Percentiles rank a stretch among this genome's conserved stretches.
phyloP scores from a whole-genome alignment of 2,113 vertebrate species.

The Amphilophus citrinellus region DNA sequence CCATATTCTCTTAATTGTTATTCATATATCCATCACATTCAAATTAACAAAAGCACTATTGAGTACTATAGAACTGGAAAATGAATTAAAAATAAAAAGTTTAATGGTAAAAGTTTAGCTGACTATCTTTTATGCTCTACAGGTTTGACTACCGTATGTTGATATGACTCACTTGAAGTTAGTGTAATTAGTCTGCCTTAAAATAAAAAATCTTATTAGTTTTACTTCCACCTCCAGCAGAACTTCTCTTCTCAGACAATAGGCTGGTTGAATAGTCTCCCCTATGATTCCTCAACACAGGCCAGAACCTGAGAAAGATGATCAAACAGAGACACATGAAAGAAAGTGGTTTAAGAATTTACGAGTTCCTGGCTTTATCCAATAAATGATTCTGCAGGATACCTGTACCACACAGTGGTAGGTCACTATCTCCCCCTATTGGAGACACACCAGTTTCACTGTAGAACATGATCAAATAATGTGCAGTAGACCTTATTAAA shows the following conservation, averaged over 20 bases:
- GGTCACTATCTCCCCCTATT: constrained; percentile 71
- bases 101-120: constrained; percentile 1
- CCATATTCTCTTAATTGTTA: not conserved
- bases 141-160: not conserved
- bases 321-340: constrained; percentile 38
- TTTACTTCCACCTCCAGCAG: not conserved
- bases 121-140: not conserved
- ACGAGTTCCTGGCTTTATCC: not conserved
- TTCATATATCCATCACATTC: not conserved
- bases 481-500: constrained; percentile 39
- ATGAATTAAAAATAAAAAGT: not conserved
- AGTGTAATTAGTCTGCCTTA: not conserved
- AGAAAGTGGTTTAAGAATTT: constrained; percentile 30
- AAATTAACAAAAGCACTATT: not conserved
- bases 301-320: constrained; percentile 4
- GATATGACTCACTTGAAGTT: not conserved
- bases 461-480: constrained; percentile 14
- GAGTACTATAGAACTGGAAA: not conserved
- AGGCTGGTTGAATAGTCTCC: not conserved
- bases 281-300: not conserved
- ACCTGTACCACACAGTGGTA: not conserved
- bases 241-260: not conserved
- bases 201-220: not conserved
- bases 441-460: constrained; percentile 21
- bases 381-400: not conserved